These are phyloP conservation scores for Paraplagusia blochii DNA, from an alignment of 2,113 vertebrate genomes.

Conservation along the genomic window DNA sequence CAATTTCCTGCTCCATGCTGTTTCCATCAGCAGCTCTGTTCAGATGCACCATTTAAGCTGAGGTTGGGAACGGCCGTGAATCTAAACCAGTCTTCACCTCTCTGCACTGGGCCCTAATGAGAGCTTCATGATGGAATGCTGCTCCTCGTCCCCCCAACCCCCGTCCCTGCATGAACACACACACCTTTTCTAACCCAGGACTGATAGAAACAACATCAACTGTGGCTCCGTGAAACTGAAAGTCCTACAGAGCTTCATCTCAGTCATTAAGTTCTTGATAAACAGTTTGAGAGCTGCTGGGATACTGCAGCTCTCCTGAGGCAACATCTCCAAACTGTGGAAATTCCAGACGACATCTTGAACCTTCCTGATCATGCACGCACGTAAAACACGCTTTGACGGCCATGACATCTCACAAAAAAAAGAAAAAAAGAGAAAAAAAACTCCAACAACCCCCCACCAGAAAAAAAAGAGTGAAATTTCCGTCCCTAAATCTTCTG, in stretches of 20 bases:
- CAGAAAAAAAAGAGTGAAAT: conserved; percentile 23
- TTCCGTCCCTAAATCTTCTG: conserved; percentile 48
- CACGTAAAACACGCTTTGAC: conserved; percentile 18
- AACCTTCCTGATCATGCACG: conserved; percentile 18
- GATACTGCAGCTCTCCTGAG: background rate
- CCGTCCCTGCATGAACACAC: too few species aligned
- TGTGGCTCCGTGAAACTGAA: conserved; percentile 5
- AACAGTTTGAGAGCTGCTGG: conserved; percentile 21
- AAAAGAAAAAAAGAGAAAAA: conserved; percentile 6
- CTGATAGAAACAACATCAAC: conserved; percentile 16
- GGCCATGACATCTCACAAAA: conserved; percentile 2
- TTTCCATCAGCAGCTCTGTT: conserved; percentile 65
- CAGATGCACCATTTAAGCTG: conserved; percentile 53
- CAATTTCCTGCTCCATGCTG: conserved; percentile 68
- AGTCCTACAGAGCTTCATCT: conserved; percentile 13
- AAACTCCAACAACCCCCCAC: too few species aligned
- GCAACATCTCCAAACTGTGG: conserved; percentile 5
- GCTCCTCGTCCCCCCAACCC: conserved; percentile 37
- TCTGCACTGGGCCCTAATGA: conserved; percentile 53
- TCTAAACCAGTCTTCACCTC: conserved; percentile 59
- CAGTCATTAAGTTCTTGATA: conserved; percentile 16
- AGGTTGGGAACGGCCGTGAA: conserved; percentile 61
- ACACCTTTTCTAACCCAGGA: conserved; percentile 40
- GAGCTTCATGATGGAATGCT: conserved; percentile 50
- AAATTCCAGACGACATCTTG: conserved; percentile 12